Evolutionary conservation across 2,888 invertebrate species (phyloP), one percentile per base, ranked within the genome.

Genomic region (Gasteruption jaculator): DNA sequence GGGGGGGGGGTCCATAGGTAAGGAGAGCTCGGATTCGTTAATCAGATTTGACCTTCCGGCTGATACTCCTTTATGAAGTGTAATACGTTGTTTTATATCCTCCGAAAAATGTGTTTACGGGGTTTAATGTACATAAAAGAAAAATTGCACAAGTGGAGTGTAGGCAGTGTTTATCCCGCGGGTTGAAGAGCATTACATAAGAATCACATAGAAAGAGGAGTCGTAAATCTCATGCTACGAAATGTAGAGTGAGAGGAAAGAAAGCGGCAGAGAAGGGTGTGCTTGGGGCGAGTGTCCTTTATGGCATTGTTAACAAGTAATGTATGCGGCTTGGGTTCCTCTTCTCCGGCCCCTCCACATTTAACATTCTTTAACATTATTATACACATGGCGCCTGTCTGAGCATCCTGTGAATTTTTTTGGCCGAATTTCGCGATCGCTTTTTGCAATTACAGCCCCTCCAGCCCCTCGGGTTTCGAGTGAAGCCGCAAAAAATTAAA

Each of bases 261-360:
- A 19, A 35, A 19, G 35, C n/a, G 8, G 43, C 16, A 34, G 20
- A 36, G 35, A 50, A 40, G 45, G 38, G 49, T 27, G 52, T 54
- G 57, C 56, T 54, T 45, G 44, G 56, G 58, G 58, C 68, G 61
- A 67, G 69, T 69, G 68, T 68, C 65, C 67, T 69, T 69, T 68
- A 69, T 68, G 63, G 69, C 69, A 69, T 68, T 69, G 69, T 69
- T 68, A 69, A 69, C 69, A 68, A 69, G 68, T 69, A 68, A 69
- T 69, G 67, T 69, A 69, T 69, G 65, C 68, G 58, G 59, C 53
- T 47, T 52, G 50, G 53, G 47, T 52, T 50, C 57, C 46, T 36
- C 29, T 33, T 27, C 35, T 18, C 54, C 54, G 54, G 31, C 54
- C 60, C 62, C 60, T 57, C 41, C 50, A 44, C 64, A 54, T 66